phyloP scores from a whole-genome alignment of 2,888 invertebrate genomes.

The Caenorhabditis macrosperma region DNA sequence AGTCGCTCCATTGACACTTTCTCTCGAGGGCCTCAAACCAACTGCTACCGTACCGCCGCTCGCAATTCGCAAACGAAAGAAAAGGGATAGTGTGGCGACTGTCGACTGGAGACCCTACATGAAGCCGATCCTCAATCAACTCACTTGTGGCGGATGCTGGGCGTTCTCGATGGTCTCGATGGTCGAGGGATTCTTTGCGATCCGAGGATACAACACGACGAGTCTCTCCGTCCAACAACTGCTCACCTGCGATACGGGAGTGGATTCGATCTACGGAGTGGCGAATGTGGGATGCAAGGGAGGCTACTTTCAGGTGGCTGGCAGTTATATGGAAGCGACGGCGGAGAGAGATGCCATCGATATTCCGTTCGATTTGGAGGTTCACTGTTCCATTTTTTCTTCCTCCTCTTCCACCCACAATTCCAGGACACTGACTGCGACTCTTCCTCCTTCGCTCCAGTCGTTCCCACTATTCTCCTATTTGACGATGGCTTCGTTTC shows the following conservation, averaged over 20 bases:
- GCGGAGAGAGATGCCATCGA: conserved; percentile 16
- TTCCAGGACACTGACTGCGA: conserved; percentile 30
- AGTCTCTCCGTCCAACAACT: conserved; percentile 63
- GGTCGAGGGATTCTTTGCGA: conserved; percentile 59
- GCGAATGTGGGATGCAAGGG: conserved; percentile 87
- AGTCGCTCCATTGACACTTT: conserved; percentile 52
- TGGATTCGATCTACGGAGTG: conserved; percentile 47
- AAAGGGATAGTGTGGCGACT: conserved; percentile 9
- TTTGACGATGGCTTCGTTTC: conserved; percentile 46
- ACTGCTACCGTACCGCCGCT: background rate
- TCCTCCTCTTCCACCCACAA: background rate
- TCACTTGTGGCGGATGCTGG: conserved; percentile 92
- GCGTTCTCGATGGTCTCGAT: conserved; percentile 85
- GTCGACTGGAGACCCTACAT: conserved; percentile 86
- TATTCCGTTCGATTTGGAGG: conserved; percentile 57
- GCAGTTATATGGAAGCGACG: conserved; percentile 43
- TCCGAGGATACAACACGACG: conserved; percentile 20
- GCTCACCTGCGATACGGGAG: conserved; percentile 55
- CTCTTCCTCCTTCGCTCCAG: conserved; percentile 32
- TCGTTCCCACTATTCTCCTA: conserved; percentile 30
- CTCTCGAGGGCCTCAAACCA: conserved; percentile 7
- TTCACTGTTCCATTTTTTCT: background rate
- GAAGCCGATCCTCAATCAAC: conserved; percentile 84
- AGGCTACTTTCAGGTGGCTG: conserved; percentile 85
- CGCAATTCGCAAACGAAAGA: background rate